A percentile compares a stretch with the other conserved stretches of the same genome.
Conservation (phyloP, 2,888 invertebrate genomes). For the Theristus sp. region DNA sequence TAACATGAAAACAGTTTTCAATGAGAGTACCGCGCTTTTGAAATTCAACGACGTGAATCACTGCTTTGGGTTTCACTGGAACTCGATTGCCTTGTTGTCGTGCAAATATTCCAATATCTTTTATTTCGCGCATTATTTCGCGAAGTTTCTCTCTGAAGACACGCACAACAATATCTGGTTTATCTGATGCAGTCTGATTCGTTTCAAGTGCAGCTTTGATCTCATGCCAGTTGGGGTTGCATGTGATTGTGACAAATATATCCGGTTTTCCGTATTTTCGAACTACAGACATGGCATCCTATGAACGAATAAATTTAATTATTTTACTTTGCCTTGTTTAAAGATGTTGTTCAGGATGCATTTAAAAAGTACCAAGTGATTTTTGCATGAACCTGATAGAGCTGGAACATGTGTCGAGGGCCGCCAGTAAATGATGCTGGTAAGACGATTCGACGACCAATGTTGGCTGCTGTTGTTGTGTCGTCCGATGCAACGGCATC, state of each 20-base stretch:
- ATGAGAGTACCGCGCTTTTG: background rate
- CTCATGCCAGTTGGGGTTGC: background rate
- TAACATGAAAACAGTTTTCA: background rate
- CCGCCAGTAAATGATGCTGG: slow-evolving; percentile 1
- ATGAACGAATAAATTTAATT: too few species aligned
- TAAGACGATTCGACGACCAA: background rate
- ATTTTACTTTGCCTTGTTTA: too few species aligned
- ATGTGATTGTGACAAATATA: background rate
- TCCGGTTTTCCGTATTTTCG: background rate
- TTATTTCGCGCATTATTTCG: background rate
- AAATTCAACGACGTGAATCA: background rate
- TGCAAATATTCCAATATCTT: background rate
- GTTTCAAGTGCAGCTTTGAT: background rate
- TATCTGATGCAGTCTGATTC: background rate
- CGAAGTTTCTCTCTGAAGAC: background rate
- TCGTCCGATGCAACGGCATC: background rate
- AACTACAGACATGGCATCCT: slow-evolving; percentile 4
- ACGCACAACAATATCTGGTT: background rate
- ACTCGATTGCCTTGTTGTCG: background rate
- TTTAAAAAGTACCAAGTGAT: too few species aligned
- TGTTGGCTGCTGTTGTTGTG: background rate
- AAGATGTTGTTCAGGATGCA: too few species aligned
- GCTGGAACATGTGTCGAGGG: slow-evolving; percentile 6
- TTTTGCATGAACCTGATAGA: too few species aligned
- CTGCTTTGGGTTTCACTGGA: background rate